These are phyloP conservation scores for Aplidium turbinatum DNA, from an alignment of 23 tunicate species.

Conservation along the genomic window DNA sequence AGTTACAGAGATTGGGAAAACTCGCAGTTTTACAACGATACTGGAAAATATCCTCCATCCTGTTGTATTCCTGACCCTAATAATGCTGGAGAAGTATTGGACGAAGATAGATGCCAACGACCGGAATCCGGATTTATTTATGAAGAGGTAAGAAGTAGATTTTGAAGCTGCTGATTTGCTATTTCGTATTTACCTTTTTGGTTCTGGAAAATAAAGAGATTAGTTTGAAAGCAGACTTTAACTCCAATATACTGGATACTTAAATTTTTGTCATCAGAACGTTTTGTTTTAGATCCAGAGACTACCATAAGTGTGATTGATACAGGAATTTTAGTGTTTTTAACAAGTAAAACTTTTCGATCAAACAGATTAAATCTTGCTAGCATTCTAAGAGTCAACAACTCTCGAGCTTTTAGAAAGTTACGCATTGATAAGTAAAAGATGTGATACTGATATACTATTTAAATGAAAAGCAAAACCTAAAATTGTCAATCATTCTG, in stretches of 20 bases:
- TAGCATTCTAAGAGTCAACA: no score
- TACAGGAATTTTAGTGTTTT: no score
- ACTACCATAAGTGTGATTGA: no score
- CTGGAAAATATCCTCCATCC: slow-evolving; percentile 54
- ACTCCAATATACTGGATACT: neutral
- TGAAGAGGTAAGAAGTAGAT: neutral
- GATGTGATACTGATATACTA: no score
- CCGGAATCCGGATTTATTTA: neutral
- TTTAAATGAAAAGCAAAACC: no score
- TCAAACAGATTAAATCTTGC: no score
- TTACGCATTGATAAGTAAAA: no score
- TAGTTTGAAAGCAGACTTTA: neutral
- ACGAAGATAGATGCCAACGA: slow-evolving; percentile 1
- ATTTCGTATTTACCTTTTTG: neutral
- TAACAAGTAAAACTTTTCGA: no score
- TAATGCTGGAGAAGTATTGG: neutral
- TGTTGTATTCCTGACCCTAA: slow-evolving; percentile 44
- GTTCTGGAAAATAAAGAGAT: neutral
- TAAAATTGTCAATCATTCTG: no score
- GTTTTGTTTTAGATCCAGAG: no score
- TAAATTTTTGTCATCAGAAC: neutral
- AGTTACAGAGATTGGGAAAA: slow-evolving; percentile 63
- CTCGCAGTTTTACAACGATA: slow-evolving; percentile 44
- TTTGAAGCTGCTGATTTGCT: no score
- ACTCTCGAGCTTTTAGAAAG: no score